A percentile compares a stretch with the other conserved stretches of the same genome.
These are phyloP conservation scores for Agonopterix alstromeriana DNA, from an alignment of 2,888 invertebrate genomes.

Conservation along the genomic window DNA sequence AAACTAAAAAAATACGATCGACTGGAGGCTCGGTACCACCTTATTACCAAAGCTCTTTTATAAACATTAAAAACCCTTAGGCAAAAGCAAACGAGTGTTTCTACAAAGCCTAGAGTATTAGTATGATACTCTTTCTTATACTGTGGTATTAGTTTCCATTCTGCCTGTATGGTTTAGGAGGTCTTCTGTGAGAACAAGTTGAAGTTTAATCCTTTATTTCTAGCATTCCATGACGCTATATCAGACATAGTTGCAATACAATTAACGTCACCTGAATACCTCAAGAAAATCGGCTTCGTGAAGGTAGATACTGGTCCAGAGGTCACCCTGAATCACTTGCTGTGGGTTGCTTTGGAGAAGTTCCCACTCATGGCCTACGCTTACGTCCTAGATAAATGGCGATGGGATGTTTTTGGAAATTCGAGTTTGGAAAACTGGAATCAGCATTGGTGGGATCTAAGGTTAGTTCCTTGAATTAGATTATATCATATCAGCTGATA, in stretches of 20 bases:
- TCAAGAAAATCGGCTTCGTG: conserved; percentile 57
- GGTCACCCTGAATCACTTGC: conserved; percentile 52
- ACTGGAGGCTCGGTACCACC: too few species aligned
- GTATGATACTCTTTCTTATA: too few species aligned
- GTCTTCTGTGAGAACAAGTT: neutral
- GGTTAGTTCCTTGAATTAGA: conserved; percentile 25
- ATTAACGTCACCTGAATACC: conserved; percentile 68
- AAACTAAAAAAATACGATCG: too few species aligned
- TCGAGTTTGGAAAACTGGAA: conserved; percentile 54
- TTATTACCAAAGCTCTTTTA: too few species aligned
- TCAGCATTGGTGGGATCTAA: conserved; percentile 64
- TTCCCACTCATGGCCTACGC: conserved; percentile 65
- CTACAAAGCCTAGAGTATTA: too few species aligned
- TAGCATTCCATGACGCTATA: conserved; percentile 80
- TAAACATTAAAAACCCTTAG: too few species aligned
- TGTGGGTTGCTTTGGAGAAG: conserved; percentile 62
- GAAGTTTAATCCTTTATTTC: conserved; percentile 7
- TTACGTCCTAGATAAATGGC: conserved; percentile 61
- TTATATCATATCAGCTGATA: too few species aligned
- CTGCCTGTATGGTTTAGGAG: too few species aligned
- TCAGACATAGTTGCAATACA: conserved; percentile 79
- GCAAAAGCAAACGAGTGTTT: too few species aligned
- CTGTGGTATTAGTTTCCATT: too few species aligned
- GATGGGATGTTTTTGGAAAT: conserved; percentile 63
- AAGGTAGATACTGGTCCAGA: conserved; percentile 47